phyloP scores from a whole-genome alignment of 1,140 invertebrate species.

The Lamellibrachia luymesi region DNA sequence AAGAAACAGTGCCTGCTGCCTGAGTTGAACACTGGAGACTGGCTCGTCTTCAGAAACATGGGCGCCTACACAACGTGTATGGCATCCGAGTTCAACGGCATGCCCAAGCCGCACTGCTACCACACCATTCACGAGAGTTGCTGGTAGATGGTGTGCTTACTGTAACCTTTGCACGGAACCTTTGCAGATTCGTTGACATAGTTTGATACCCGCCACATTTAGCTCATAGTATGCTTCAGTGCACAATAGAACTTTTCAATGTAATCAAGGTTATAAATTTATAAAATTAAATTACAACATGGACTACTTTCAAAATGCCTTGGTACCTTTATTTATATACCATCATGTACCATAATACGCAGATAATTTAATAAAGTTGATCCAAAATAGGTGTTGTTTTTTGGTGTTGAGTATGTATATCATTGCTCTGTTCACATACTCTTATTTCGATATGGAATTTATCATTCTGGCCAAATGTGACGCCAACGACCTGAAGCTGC shows the following conservation, averaged over 20 bases:
- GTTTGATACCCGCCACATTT: not conserved
- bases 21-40: conserved; percentile 75
- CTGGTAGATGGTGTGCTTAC: not conserved
- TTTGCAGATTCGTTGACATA: not conserved
- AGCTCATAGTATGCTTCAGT: no score
- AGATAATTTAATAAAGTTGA: no score
- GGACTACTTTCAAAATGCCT: no score
- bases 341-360: no score
- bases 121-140: conserved; percentile 55
- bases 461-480: not conserved
- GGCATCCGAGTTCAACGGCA: conserved; percentile 88
- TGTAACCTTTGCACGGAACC: not conserved
- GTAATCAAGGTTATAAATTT: no score
- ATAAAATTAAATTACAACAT: no score
- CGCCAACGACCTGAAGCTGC: not conserved
- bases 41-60: conserved; percentile 88
- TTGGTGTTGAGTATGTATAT: no score
- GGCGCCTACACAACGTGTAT: conserved; percentile 90
- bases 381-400: no score
- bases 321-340: no score
- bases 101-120: conserved; percentile 68
- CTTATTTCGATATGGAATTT: no score
- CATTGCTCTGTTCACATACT: no score
- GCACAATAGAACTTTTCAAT: no score
- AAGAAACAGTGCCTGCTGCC: conserved; percentile 70